Percentiles rank a stretch among this genome's conserved stretches.
Evolutionary conservation across 2,113 vertebrate species (phyloP).

Genomic region (Hemibagrus wyckioides): DNA sequence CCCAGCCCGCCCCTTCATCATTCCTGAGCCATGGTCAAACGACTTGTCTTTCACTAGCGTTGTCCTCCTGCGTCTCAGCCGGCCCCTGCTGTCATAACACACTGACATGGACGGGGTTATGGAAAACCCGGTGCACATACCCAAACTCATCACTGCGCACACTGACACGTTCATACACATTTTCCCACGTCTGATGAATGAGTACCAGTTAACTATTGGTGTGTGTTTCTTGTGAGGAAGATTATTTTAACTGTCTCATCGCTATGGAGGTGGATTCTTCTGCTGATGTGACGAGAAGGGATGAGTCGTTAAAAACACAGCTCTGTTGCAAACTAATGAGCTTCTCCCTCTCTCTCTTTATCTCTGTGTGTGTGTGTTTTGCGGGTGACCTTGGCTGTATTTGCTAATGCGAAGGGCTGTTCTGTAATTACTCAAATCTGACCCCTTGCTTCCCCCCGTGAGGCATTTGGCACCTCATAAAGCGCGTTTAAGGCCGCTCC

Average conservation of each 20-base stretch:
- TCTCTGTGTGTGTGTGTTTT: conserved; percentile 42
- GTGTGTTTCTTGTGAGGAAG: background rate
- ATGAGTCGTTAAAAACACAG: background rate
- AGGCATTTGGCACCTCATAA: conserved; percentile 77
- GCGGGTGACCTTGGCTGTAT: conserved; percentile 71
- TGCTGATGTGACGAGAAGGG: conserved; percentile 5
- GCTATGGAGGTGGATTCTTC: background rate
- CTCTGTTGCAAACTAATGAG: conserved; percentile 2
- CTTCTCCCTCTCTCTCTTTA: background rate
- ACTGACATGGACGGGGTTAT: conserved; percentile 62
- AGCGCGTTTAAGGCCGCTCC: conserved; percentile 71
- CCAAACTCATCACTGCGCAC: conserved; percentile 67
- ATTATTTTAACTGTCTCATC: background rate
- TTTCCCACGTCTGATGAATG: background rate
- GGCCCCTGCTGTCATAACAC: conserved; percentile 73
- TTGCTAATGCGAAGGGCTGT: conserved; percentile 69
- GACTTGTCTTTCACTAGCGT: conserved; percentile 70
- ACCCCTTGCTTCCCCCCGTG: conserved; percentile 48
- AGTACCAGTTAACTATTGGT: rapidly evolving
- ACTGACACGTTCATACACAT: conserved; percentile 51
- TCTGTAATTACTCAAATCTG: conserved; percentile 70
- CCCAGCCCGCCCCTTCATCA: conserved; percentile 50
- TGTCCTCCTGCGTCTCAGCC: conserved; percentile 63
- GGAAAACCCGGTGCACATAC: conserved; percentile 74
- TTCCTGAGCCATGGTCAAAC: conserved; percentile 66